Evolutionary conservation across 2,113 vertebrate species (phyloP).

Genomic region (Tonatia bakeri): DNA sequence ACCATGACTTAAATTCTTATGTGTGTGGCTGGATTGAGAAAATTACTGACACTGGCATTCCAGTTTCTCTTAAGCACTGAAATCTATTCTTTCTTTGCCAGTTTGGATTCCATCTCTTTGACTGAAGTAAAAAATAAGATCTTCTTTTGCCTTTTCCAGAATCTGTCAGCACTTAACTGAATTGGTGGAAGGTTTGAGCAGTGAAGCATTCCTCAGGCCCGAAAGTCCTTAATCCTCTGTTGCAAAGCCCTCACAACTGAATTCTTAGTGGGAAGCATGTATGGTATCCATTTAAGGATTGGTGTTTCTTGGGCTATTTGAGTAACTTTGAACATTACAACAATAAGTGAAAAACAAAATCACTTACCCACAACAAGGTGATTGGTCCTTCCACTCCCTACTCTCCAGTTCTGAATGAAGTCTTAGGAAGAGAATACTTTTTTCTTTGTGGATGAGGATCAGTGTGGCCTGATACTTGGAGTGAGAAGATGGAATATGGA

Average conservation of each 20-base stretch:
- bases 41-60: neutral
- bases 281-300: neutral
- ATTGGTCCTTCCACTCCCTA: neutral
- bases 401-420: neutral
- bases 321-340: neutral
- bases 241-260: neutral
- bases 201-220: neutral
- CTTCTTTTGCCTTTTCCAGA: constrained; percentile 17
- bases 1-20: neutral
- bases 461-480: neutral
- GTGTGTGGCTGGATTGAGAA: neutral
- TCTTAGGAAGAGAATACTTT: neutral
- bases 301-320: neutral
- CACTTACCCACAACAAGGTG: neutral
- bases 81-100: neutral
- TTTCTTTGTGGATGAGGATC: neutral
- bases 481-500: neutral
- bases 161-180: neutral
- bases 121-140: neutral
- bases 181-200: constrained; percentile 10
- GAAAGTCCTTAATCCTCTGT: neutral
- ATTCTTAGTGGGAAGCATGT: neutral
- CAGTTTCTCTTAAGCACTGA: neutral
- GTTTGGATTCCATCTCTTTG: neutral
- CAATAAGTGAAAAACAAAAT: constrained; percentile 36